These are phyloP conservation scores for Dendrolimus kikuchii DNA, from an alignment of 1,140 invertebrate species.

Conservation along the genomic window DNA sequence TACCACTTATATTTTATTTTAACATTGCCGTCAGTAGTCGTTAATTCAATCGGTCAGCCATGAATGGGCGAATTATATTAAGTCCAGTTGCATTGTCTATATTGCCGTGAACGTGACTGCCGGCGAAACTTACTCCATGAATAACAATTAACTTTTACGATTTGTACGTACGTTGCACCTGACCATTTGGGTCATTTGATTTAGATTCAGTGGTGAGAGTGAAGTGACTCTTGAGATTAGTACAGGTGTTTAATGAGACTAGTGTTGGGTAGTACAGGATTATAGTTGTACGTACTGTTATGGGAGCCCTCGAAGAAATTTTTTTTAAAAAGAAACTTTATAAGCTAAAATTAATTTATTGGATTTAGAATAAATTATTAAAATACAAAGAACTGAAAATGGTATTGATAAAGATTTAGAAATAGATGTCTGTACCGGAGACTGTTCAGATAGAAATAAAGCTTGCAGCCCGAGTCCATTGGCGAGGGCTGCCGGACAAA, in stretches of 20 bases:
- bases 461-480: no score
- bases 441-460: no score
- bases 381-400: no score
- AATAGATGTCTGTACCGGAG: no score
- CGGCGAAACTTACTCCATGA: constrained; percentile 29
- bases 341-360: constrained; percentile 1
- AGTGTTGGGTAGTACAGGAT: not conserved
- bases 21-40: constrained; percentile 5
- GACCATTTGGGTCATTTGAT: constrained; percentile 19
- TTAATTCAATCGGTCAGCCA: constrained; percentile 20
- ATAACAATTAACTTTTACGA: constrained; percentile 47
- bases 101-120: constrained; percentile 34
- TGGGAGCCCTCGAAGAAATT: no score
- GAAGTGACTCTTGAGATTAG: constrained; percentile 2
- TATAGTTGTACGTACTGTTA: no score
- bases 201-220: not conserved
- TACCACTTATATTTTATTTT: constrained; percentile 4
- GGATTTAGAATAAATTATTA: no score
- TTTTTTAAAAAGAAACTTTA: not conserved
- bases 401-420: no score
- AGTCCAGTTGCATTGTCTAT: constrained; percentile 35
- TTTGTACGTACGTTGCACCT: constrained; percentile 26
- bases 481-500: no score
- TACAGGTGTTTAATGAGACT: constrained; percentile 1
- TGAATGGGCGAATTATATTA: constrained; percentile 36